Base-by-base conservation (phyloP, 2,888 invertebrate genomes). In the Zaprionus obscuricornis region DNA sequence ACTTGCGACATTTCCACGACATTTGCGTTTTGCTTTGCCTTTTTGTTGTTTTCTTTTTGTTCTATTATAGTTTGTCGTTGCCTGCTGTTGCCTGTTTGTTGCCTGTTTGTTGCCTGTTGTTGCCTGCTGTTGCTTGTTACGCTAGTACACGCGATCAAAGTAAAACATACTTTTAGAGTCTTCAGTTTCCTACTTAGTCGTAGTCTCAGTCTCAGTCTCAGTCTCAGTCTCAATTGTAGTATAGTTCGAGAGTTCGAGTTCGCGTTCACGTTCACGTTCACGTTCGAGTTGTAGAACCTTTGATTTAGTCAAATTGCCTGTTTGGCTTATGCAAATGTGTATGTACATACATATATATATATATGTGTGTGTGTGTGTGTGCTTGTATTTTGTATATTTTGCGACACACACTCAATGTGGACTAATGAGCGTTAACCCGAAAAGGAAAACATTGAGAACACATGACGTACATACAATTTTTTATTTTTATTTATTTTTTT, bases 341-440 rank as follows among this genome's bases (percentile, higher is more conserved):
- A n/a, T n/a, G n/a, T n/a, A n/a, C n/a, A n/a, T n/a, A n/a, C n/a
- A n/a, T n/a, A n/a, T n/a, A n/a, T n/a, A n/a, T n/a, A n/a, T n/a
- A n/a, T n/a, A n/a, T n/a, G n/a, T n/a, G n/a, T n/a, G n/a, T n/a
- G n/a, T n/a, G n/a, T n/a, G n/a, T n/a, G n/a, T n/a, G n/a, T n/a
- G n/a, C n/a, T n/a, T n/a, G n/a, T n/a, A n/a, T n/a, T n/a, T n/a
- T n/a, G n/a, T n/a, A n/a, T n/a, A n/a, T 1, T 3, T 20, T 6
- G 2, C 33, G 56, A 36, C 37, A 50, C 58, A 56, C 69, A n/a
- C 45, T 65, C 69, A 78, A 85, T 86, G 69, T 70, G 63, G 62
- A 65, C 79, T 85, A 85, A 84, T 86, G 86, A 86, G 86, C 57
- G 70, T 59, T 79, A 75, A 79, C 84, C 84, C 82, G 68, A 77